Evolutionary conservation across 2,113 vertebrate genomes (phyloP).

Genomic region (Martes martes): DNA sequence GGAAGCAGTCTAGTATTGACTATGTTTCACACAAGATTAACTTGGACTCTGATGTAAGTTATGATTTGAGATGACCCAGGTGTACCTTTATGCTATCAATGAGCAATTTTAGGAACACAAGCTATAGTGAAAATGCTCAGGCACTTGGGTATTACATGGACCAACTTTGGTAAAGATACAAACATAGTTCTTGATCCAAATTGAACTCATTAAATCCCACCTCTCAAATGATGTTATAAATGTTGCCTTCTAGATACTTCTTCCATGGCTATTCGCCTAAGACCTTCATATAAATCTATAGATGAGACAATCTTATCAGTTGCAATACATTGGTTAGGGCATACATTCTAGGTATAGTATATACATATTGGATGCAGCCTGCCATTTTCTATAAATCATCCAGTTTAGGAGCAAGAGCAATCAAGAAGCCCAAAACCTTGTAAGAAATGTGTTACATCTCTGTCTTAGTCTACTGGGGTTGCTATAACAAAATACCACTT

Average conservation of each 20-base stretch:
- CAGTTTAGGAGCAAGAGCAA: not conserved
- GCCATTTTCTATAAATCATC: constrained; percentile 29
- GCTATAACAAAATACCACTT: not conserved
- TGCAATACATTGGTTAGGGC: constrained; percentile 18
- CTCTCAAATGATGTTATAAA: constrained; percentile 38
- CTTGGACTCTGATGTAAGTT: constrained; percentile 31
- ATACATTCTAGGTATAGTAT: constrained; percentile 7
- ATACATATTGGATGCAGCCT: not conserved
- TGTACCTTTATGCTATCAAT: not conserved
- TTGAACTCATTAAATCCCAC: constrained; percentile 55
- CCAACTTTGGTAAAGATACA: constrained; percentile 37
- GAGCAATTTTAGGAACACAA: constrained; percentile 13
- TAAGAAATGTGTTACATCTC: not conserved
- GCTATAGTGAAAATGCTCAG: constrained; percentile 26
- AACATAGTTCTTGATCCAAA: constrained; percentile 40
- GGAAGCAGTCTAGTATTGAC: not conserved
- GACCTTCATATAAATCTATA: constrained; percentile 36
- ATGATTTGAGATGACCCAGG: constrained; percentile 2
- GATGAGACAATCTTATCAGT: constrained; percentile 39
- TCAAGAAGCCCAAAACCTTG: not conserved
- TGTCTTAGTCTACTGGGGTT: not conserved
- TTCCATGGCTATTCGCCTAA: constrained; percentile 25
- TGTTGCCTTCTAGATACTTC: constrained; percentile 15
- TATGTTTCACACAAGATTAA: constrained; percentile 40
- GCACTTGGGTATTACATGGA: not conserved